Evolutionary conservation across 2,797 vertebrate species (phyloP), one percentile per base, ranked within the genome.

Genomic region (Catharus ustulatus): DNA sequence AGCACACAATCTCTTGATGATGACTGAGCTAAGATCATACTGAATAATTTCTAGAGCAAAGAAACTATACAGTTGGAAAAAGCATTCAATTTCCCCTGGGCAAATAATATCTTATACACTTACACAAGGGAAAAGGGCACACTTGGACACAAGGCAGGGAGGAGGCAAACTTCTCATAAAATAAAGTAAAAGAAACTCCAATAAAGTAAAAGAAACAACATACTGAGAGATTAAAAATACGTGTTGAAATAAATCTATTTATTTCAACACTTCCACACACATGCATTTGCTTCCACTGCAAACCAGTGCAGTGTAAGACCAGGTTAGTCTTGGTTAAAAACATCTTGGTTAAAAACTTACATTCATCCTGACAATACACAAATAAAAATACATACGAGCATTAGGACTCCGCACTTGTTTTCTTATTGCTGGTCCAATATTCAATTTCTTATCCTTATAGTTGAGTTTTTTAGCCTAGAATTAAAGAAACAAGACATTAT

Each of bases 391-490:
- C 98, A 94, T 98, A 98, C 98, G 96, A 96, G 74, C 48, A 48
- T 61, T 79, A 73, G 97, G 96, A 86, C 96, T 92, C 68, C 97
- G 96, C 87, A 97, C 78, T 95, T 98, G 98, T 89, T 98, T 99
- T 93, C 98, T 98, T 96, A 99, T 92, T 59, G 99, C 99, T 84
- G 98, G 98, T 90, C 98, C 98, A 87, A 99, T 98, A 96, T 97
- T 98, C 96, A 99, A 93, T 95, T 97, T 98, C 97, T 98, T 98
- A 96, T 98, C 97, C 87, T 98, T 98, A 87, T 98, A 98, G 94
- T 90, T 97, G 90, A 99, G 92, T 68, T 97, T 98, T 87, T 98
- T 97, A 85, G 94, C 97, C 98, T 97, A 90, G 83, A 97, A 95
- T 62, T 92, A 90, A 96, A 88, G 76, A 75, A 84, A 91, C 30